Conservation (phyloP, 2,113 vertebrate genomes). For the Myrmecophaga tridactyla region DNA sequence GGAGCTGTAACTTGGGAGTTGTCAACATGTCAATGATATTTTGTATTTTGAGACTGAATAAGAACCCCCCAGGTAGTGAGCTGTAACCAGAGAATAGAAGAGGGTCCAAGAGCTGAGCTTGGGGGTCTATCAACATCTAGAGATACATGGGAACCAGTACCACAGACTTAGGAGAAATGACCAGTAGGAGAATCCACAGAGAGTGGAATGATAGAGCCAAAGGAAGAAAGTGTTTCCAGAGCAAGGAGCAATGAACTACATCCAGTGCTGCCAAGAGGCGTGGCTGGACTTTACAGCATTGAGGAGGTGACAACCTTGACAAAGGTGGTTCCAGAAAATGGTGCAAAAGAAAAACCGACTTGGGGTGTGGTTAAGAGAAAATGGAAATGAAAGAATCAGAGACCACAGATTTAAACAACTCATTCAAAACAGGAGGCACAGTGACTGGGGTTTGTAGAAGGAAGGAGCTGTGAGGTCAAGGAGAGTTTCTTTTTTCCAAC, state of each 20-base stretch:
- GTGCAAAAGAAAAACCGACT: not conserved
- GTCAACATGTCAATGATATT: fast-evolving
- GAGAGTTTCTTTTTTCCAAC: not conserved
- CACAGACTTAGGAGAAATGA: not conserved
- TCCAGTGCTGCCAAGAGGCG: fast-evolving
- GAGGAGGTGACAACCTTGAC: no score
- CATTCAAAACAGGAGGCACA: not conserved
- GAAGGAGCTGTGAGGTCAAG: not conserved
- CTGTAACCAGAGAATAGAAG: not conserved
- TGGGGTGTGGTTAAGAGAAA: not conserved
- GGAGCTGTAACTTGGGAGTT: no score
- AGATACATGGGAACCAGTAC: not conserved
- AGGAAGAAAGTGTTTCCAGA: not conserved
- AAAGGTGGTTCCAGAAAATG: not conserved
- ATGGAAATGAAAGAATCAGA: fast-evolving
- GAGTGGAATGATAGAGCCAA: not conserved
- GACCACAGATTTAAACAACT: not conserved
- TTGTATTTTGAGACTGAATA: not conserved
- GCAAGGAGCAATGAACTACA: fast-evolving
- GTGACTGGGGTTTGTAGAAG: fast-evolving
- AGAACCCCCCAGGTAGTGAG: not conserved
- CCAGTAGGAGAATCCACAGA: not conserved
- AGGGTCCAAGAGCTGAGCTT: not conserved
- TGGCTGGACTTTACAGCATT: not conserved
- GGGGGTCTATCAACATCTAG: not conserved